Evolutionary conservation across 2,113 vertebrate genomes (phyloP).

Genomic region (Phaetusa simplex): DNA sequence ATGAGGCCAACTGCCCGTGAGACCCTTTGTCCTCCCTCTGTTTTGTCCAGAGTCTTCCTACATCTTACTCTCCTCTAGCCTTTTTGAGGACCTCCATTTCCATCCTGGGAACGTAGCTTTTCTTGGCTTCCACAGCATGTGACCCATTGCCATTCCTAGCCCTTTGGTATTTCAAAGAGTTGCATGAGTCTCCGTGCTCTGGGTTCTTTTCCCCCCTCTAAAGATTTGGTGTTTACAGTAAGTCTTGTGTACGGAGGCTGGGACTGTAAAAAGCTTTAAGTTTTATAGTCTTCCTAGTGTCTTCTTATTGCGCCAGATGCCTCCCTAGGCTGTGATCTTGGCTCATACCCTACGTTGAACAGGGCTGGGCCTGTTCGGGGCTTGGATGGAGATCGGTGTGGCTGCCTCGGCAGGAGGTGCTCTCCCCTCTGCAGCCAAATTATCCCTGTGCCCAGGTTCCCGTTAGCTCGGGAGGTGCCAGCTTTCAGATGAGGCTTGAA

Average conservation of each 20-base stretch:
- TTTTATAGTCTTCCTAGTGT: neutral
- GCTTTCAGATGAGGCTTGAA: conserved; percentile 37
- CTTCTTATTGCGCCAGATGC: neutral
- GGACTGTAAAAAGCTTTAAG: neutral
- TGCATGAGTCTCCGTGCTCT: neutral
- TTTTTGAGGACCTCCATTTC: neutral
- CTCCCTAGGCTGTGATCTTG: neutral
- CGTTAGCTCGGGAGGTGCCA: neutral
- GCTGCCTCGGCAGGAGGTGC: conserved; percentile 35
- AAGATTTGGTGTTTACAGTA: neutral
- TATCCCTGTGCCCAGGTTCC: conserved; percentile 24
- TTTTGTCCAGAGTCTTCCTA: neutral
- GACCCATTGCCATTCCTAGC: neutral
- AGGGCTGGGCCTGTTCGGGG: conserved; percentile 34
- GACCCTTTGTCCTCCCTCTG: neutral
- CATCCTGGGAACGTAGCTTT: neutral
- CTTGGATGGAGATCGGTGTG: conserved; percentile 25
- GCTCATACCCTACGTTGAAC: neutral
- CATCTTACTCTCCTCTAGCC: neutral
- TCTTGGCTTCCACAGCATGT: neutral
- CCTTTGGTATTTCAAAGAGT: neutral
- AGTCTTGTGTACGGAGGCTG: neutral
- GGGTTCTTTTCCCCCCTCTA: neutral
- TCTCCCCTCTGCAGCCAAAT: conserved; percentile 23
- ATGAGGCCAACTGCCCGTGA: neutral